These are phyloP conservation scores for Cherax destructor DNA, from an alignment of 1,140 invertebrate genomes.

Conservation along the genomic window DNA sequence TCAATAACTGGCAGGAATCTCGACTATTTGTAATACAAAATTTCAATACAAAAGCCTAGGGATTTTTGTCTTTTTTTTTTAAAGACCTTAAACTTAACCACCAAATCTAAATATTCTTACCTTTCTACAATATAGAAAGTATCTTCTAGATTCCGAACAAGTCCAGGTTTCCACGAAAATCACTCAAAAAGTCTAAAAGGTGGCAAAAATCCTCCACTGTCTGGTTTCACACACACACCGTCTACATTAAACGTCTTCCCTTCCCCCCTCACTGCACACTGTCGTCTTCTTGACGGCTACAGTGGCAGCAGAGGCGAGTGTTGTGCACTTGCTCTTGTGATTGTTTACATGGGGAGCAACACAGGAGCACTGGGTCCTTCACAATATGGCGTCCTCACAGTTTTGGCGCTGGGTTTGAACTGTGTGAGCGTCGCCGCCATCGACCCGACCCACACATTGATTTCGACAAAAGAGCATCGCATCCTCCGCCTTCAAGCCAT, in stretches of 20 bases:
- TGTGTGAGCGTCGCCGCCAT: not conserved
- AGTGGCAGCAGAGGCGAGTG: not conserved
- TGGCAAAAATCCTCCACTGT: not conserved
- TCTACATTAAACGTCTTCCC: not conserved
- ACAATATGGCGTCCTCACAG: slow-evolving; percentile 34
- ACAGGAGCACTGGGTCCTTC: not conserved
- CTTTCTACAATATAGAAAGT: too few species aligned
- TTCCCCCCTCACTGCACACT: not conserved
- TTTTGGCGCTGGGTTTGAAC: slow-evolving; percentile 54
- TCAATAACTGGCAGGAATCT: too few species aligned
- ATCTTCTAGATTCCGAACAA: too few species aligned
- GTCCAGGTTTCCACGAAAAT: too few species aligned
- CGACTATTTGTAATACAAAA: too few species aligned
- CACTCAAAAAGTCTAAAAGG: not conserved
- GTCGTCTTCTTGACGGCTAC: not conserved
- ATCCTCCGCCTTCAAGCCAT: not conserved
- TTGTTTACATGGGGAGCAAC: slow-evolving; percentile 44
- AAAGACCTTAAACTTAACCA: too few species aligned
- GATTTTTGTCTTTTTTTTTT: too few species aligned
- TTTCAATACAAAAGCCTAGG: too few species aligned
- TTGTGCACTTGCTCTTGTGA: not conserved
- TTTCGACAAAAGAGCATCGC: slow-evolving; percentile 1
- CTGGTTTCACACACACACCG: not conserved
- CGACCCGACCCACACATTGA: not conserved
- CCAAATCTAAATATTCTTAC: too few species aligned